Conservation (phyloP, 2,888 invertebrate species). For the Scaptomyza tumidula region DNA sequence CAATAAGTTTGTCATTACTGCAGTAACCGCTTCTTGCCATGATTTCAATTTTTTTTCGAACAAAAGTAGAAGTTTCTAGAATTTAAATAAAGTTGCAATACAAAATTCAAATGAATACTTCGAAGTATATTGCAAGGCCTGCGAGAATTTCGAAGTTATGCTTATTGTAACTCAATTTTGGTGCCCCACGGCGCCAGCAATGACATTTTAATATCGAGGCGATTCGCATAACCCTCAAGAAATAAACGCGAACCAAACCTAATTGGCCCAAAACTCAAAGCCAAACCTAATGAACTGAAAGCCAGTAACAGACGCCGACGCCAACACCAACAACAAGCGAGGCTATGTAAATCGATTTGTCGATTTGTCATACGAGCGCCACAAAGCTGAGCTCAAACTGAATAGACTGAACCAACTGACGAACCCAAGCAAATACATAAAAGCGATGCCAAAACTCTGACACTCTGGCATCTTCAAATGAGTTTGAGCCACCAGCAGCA, state of each 20-base stretch:
- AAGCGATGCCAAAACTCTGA: conserved; percentile 36
- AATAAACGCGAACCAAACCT: conserved; percentile 49
- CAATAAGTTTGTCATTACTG: conserved; percentile 30
- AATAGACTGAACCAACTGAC: conserved; percentile 26
- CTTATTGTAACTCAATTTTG: background rate
- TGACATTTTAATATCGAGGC: conserved; percentile 57
- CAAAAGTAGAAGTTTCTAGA: background rate
- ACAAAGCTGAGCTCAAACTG: conserved; percentile 11
- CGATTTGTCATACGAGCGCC: conserved; percentile 73
- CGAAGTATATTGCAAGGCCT: conserved; percentile 14
- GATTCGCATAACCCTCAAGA: conserved; percentile 31
- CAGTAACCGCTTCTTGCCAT: conserved; percentile 53
- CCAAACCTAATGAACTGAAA: conserved; percentile 69
- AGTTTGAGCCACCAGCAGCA: conserved; percentile 57
- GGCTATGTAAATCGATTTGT: conserved; percentile 75
- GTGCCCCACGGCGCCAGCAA: conserved; percentile 37
- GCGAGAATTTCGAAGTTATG: conserved; percentile 2
- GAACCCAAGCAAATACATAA: conserved; percentile 30
- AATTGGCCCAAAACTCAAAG: conserved; percentile 59
- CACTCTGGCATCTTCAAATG: conserved; percentile 63
- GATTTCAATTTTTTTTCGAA: background rate
- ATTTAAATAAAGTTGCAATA: background rate
- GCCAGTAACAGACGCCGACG: conserved; percentile 26
- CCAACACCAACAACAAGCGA: conserved; percentile 23
- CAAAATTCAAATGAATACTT: background rate